These are phyloP conservation scores for Tursiops truncatus DNA, from an alignment of 2,113 vertebrate species.

Conservation along the genomic window DNA sequence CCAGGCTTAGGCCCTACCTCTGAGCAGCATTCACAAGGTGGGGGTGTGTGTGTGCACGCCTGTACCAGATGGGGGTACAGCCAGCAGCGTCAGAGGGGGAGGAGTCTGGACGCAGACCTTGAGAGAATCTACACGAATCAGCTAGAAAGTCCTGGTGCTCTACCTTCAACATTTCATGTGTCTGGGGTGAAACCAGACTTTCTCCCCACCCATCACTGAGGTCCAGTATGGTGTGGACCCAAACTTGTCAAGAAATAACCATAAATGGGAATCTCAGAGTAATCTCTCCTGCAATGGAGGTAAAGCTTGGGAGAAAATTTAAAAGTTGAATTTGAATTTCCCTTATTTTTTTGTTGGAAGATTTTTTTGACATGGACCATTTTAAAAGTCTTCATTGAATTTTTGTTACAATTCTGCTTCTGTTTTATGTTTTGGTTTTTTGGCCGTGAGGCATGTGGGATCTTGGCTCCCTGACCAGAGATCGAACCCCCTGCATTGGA, in stretches of 20 bases:
- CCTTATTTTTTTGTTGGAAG: too few relatives aligned
- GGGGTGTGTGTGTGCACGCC: rapidly evolving
- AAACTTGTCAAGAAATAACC: neutral
- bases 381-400: too few relatives aligned
- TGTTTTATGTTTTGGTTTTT: too few relatives aligned
- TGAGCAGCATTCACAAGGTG: neutral
- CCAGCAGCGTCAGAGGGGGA: neutral
- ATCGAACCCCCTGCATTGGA: too few relatives aligned
- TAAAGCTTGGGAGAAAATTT: neutral
- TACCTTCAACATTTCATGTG: neutral
- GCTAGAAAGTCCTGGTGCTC: neutral
- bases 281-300: neutral
- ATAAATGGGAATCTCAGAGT: neutral
- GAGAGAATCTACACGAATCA: neutral
- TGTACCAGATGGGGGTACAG: too few relatives aligned
- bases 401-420: too few relatives aligned
- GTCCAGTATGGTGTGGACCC: neutral
- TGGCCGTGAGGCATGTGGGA: too few relatives aligned
- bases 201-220: neutral
- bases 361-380: too few relatives aligned
- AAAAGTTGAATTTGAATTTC: neutral
- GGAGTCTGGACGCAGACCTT: neutral
- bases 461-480: too few relatives aligned
- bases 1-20: neutral
- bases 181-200: neutral